phyloP scores from a whole-genome alignment of 2,113 vertebrate genomes.

The Ahaetulla prasina region DNA sequence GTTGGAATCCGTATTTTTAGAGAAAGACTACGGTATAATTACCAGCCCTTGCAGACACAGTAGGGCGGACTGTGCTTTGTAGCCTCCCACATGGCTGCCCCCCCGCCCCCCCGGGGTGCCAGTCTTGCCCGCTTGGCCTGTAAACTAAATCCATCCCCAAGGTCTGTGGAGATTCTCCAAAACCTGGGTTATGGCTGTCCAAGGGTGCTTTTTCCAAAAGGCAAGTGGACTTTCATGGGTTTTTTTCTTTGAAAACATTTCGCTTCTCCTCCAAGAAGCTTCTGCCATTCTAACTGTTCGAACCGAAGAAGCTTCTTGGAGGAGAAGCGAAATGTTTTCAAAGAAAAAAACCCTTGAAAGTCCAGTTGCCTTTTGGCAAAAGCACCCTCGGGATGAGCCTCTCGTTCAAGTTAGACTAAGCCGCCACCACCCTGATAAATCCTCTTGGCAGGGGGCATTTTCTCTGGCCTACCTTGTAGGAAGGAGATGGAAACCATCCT shows the following conservation, averaged over 20 bases:
- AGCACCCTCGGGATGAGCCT: not conserved
- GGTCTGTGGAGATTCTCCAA: not conserved
- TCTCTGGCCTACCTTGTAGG: conserved; percentile 74
- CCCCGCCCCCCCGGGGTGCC: no score
- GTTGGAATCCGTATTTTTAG: not conserved
- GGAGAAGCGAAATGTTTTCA: not conserved
- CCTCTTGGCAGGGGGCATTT: not conserved
- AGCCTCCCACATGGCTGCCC: not conserved
- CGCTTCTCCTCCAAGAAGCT: not conserved
- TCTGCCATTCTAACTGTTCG: not conserved
- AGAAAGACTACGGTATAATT: not conserved
- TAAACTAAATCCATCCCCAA: not conserved
- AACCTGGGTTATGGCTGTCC: not conserved
- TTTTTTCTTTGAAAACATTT: not conserved
- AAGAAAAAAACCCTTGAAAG: no score
- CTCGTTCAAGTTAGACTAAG: fast-evolving
- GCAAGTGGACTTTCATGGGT: not conserved
- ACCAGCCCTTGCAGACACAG: not conserved
- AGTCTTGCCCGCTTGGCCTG: not conserved
- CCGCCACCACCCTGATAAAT: fast-evolving
- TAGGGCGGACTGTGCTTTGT: not conserved
- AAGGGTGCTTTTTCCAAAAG: not conserved
- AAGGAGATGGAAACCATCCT: conserved; percentile 85
- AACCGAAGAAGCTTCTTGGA: not conserved
- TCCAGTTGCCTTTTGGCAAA: not conserved